A percentile compares a stretch with the other conserved stretches of the same genome.
Conservation (phyloP, 2,888 invertebrate species). For the Mythimna loreyi region DNA sequence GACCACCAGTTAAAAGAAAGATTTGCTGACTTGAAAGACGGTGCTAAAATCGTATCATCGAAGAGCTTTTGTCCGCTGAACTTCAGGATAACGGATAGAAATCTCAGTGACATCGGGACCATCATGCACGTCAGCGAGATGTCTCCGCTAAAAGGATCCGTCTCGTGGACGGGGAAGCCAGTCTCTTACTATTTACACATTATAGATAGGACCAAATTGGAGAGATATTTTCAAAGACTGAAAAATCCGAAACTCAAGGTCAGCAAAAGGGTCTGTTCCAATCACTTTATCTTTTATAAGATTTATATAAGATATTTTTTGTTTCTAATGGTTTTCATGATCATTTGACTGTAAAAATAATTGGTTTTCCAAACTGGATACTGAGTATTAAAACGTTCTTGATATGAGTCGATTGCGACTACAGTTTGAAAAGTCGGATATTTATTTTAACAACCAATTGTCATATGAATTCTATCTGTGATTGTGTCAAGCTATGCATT, state of each 20-base stretch:
- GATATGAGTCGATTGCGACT: conserved; percentile 1
- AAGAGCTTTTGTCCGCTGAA: conserved; percentile 99
- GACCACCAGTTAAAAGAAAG: conserved; percentile 99
- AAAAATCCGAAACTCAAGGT: conserved; percentile 96
- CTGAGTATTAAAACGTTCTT: conserved; percentile 9
- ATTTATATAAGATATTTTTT: conserved; percentile 39
- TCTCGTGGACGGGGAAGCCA: conserved; percentile 99
- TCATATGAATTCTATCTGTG: conserved; percentile 31
- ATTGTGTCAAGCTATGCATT: conserved; percentile 33
- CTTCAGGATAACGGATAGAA: conserved; percentile 99
- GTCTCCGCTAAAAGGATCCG: conserved; percentile 98
- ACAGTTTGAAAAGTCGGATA: conserved; percentile 29
- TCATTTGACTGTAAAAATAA: conserved; percentile 43
- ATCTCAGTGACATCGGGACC: conserved; percentile 99
- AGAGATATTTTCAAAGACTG: conserved; percentile 98
- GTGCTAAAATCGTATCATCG: conserved; percentile 99
- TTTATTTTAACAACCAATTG: conserved; percentile 56
- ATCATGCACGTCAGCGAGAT: conserved; percentile 99
- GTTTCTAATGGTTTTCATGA: conserved; percentile 24
- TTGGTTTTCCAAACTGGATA: conserved; percentile 27
- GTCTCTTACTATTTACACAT: conserved; percentile 99
- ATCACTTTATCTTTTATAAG: conserved; percentile 66
- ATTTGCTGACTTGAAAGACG: conserved; percentile 98
- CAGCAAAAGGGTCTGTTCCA: conserved; percentile 91
- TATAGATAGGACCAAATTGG: conserved; percentile 99